A percentile compares a stretch with the other conserved stretches of the same genome.
These are phyloP conservation scores for Etheostoma spectabile DNA, from an alignment of 2,113 vertebrate species.

Conservation along the genomic window DNA sequence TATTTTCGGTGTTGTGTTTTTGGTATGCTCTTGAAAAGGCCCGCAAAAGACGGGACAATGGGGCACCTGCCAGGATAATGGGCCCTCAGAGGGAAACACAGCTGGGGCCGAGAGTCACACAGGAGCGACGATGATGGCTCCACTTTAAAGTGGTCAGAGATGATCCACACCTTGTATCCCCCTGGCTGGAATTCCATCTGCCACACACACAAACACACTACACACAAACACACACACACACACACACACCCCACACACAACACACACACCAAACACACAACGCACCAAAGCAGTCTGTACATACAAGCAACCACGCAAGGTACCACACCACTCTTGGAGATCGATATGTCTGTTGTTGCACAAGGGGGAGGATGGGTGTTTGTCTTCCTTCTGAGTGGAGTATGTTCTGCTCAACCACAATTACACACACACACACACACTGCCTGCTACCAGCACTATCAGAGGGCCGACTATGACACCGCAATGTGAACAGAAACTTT, in stretches of 20 bases:
- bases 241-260: no score
- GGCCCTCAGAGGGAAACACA: slow-evolving; percentile 77
- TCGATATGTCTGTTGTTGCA: slow-evolving; percentile 20
- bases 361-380: slow-evolving; percentile 49
- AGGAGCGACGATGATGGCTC: slow-evolving; percentile 72
- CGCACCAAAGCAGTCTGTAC: slow-evolving; percentile 31
- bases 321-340: background rate
- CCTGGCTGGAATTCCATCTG: slow-evolving; percentile 80
- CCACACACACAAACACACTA: slow-evolving; percentile 58
- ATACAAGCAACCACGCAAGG: slow-evolving; percentile 18
- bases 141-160: slow-evolving; percentile 83
- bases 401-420: slow-evolving; percentile 42
- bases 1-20: slow-evolving; percentile 78
- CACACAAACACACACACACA: slow-evolving; percentile 49
- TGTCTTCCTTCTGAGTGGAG: slow-evolving; percentile 21
- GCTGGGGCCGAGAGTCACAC: slow-evolving; percentile 74
- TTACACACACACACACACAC: no score
- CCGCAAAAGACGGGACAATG: slow-evolving; percentile 77
- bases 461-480: slow-evolving; percentile 56
- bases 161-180: slow-evolving; percentile 81
- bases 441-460: slow-evolving; percentile 40
- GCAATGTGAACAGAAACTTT: slow-evolving; percentile 78
- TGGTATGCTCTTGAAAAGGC: slow-evolving; percentile 78
- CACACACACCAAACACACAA: slow-evolving; percentile 55
- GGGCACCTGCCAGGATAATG: slow-evolving; percentile 83